Evolutionary conservation across 92 coral and sea anemone species (phyloP).

Genomic region (Ricordea florida): DNA sequence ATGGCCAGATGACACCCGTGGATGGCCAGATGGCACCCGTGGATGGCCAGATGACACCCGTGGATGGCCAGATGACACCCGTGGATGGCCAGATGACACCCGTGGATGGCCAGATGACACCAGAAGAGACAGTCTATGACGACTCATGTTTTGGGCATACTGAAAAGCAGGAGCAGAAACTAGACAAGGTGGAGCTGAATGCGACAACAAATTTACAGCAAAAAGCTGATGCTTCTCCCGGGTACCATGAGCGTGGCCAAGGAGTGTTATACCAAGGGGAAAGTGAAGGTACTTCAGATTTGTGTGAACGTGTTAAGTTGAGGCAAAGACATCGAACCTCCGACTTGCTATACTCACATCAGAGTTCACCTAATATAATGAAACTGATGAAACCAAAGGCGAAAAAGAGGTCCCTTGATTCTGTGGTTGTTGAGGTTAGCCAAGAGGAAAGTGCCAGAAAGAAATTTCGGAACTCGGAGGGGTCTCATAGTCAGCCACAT

Average conservation of each 20-base stretch:
- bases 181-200: too few species aligned
- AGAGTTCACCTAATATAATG: neutral
- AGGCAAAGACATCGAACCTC: slow-evolving; percentile 20
- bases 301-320: slow-evolving; percentile 47
- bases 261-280: neutral
- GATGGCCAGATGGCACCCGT: too few species aligned
- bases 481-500: neutral
- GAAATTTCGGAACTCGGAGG: neutral
- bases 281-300: slow-evolving; percentile 12
- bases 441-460: neutral
- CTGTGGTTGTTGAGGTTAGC: neutral
- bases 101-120: too few species aligned
- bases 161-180: too few species aligned
- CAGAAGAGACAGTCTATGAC: too few species aligned
- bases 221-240: neutral
- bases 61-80: too few species aligned
- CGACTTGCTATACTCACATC: neutral
- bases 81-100: too few species aligned
- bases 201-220: too few species aligned
- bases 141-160: too few species aligned
- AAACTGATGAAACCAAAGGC: neutral
- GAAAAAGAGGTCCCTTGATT: slow-evolving; percentile 6
- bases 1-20: too few species aligned
- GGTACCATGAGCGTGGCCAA: neutral
- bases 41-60: too few species aligned